Conservation (phyloP, 1,140 invertebrate species). For the Hyles euphorbiae region DNA sequence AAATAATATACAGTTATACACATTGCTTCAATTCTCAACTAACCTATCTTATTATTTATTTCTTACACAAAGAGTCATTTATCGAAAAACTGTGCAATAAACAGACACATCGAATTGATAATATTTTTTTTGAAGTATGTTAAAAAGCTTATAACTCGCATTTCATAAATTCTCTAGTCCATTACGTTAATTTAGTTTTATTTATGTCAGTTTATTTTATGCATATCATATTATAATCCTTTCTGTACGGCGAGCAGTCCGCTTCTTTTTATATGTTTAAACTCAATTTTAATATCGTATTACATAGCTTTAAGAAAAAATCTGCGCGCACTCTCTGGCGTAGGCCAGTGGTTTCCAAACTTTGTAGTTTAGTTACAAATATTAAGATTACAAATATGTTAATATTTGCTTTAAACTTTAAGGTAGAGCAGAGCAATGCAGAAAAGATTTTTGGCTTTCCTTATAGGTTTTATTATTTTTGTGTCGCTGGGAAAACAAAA, state of each 20-base stretch:
- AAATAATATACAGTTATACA: no score
- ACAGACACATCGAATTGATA: no score
- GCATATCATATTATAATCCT: constrained; percentile 24
- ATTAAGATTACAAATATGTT: not conserved
- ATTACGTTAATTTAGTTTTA: not conserved
- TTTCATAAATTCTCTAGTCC: constrained; percentile 3
- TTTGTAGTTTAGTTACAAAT: constrained; percentile 5
- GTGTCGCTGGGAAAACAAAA: no score
- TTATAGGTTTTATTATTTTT: no score
- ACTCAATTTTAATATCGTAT: constrained; percentile 64
- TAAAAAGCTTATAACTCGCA: not conserved
- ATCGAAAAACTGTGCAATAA: no score
- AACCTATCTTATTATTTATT: no score
- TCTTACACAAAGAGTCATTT: no score
- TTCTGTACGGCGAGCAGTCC: constrained; percentile 26
- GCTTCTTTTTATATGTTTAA: constrained; percentile 47
- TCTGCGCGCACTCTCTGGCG: constrained; percentile 33
- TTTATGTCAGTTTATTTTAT: constrained; percentile 2
- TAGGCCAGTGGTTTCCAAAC: constrained; percentile 33
- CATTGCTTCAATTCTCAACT: no score
- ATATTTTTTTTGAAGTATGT: no score
- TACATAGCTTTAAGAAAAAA: constrained; percentile 57
- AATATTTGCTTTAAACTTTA: constrained; percentile 3
- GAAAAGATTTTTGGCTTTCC: no score
- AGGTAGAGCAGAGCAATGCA: no score